Evolutionary conservation across 2,113 vertebrate species (phyloP).

Genomic region (Atlantisia rogersi): DNA sequence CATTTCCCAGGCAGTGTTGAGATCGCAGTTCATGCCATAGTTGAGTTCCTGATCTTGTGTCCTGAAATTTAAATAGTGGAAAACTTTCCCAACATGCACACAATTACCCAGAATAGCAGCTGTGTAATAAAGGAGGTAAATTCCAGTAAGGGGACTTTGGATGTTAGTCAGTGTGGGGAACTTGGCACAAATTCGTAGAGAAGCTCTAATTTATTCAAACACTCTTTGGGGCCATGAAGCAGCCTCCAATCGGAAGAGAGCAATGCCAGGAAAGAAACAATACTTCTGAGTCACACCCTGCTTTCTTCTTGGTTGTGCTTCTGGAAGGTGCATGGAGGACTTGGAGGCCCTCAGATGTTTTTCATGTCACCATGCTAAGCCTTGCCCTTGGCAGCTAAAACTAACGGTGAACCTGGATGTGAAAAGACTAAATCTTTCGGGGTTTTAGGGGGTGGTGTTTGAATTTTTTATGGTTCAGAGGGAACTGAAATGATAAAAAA

Average conservation of each 20-base stretch:
- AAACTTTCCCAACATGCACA: neutral
- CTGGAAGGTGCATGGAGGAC: neutral
- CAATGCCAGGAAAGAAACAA: neutral
- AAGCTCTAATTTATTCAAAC: conserved; percentile 1
- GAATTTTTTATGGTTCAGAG: neutral
- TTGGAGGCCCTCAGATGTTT: neutral
- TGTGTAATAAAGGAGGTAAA: neutral
- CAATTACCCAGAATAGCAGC: neutral
- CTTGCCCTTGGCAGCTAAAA: neutral
- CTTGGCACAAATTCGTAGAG: neutral
- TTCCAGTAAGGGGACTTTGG: neutral
- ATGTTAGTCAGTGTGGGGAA: neutral
- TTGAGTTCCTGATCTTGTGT: neutral
- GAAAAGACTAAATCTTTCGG: neutral
- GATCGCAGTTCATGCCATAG: neutral
- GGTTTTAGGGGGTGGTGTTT: neutral
- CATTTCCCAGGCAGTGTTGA: neutral
- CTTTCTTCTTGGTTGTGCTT: neutral
- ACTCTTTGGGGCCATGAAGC: neutral
- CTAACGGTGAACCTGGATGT: neutral
- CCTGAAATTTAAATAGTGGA: neutral
- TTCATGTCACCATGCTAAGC: neutral
- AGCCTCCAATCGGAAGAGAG: neutral
- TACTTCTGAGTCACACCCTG: neutral
- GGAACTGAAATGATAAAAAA: neutral